Base-by-base conservation (phyloP, 2,888 invertebrate genomes). In the Drosophila melanosoma region DNA sequence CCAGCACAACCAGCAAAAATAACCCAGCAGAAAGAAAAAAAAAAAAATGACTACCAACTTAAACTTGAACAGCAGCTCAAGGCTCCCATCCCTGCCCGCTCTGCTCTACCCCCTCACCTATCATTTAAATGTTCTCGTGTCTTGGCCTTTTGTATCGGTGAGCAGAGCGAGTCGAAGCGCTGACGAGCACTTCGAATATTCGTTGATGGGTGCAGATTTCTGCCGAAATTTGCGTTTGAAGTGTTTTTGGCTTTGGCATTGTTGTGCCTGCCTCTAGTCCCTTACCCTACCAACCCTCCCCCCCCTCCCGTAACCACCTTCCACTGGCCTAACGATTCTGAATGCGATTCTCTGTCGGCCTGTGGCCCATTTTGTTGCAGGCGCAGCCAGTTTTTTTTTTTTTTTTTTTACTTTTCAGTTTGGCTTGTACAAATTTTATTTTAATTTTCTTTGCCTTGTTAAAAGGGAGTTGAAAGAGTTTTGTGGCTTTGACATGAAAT, bases 191-290 rank as follows among this genome's bases (percentile, higher is more conserved):
- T 59, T 71, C 70, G 81, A 60, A 70, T 67, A 65, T 67, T 70
- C 69, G 72, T 82, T 89, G 86, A 87, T 87, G 86, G 87, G 82
- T 87, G 86, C 84, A 89, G 83, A 87, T 90, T 91, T 91, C 90
- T 86, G 90, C 85, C 89, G 91, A 91, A 91, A 91, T 90, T 91
- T 87, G 86, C 79, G 83, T 87, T 90, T 87, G 82, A 88, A 87
- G 87, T 87, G 87, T 70, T 84, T 79, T 78, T 64, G 76, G 81
- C 65, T 84, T 80, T 78, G 69, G 68, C 71, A 63, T 82, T 63
- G 69, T 74, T 76, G 69, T 69, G 69, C 57, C 56, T 38, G 45
- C n/a, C 23, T 33, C 35, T 33, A 36, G 17, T 49, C 15, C 23
- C 45, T 36, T 1, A 0, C 23, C 33, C 26, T 15, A 11, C 38